Base-by-base conservation (phyloP, 2,888 invertebrate genomes). In the Drosophila sordidapex region DNA sequence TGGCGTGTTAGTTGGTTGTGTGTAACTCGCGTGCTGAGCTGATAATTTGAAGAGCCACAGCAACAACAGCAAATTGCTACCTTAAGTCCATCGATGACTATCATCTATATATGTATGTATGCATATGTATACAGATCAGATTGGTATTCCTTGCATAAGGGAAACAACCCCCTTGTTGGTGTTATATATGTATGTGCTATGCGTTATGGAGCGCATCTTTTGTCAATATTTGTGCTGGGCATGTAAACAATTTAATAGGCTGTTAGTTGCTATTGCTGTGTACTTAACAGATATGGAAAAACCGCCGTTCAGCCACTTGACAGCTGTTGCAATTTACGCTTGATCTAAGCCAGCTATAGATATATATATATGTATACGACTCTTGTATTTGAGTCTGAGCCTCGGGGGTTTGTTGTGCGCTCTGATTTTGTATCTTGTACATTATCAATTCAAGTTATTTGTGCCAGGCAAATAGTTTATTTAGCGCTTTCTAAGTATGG, bases 211-310 rank as follows among this genome's bases (percentile, higher is more conserved):
- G 73, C 76, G 76, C 89, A 90, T 83, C 89, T 82, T 76, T 70
- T 74, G 90, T 86, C 79, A 89, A 89, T 89, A 91, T 91, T 89
- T 89, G 82, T 57, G 49, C 76, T 75, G 74, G 79, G 74, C 89
- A 82, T 87, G 91, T 81, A 91, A 90, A 91, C 90, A 90, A 61
- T 90, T 91, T 90, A 90, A 90, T 91, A 90, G 90, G 74, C 83
- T 79, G 84, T 81, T 88, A 87, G 89, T 90, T 88, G 74, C 60
- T 81, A 82, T 88, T 87, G 73, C 59, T 81, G 81, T 79, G 65
- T 81, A 67, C 58, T 60, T 66, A 65, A 69, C 21, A 69, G 81
- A 73, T 79, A 81, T 79, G 79, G 59, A 73, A 79, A 74, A 80
- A 81, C 80, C 79, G 68, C 82, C 77, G 74, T 80, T 27, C 75